Percentiles rank a stretch among this genome's conserved stretches.
Evolutionary conservation across 2,888 invertebrate species (phyloP).

Genomic region (Papilio elwesi): DNA sequence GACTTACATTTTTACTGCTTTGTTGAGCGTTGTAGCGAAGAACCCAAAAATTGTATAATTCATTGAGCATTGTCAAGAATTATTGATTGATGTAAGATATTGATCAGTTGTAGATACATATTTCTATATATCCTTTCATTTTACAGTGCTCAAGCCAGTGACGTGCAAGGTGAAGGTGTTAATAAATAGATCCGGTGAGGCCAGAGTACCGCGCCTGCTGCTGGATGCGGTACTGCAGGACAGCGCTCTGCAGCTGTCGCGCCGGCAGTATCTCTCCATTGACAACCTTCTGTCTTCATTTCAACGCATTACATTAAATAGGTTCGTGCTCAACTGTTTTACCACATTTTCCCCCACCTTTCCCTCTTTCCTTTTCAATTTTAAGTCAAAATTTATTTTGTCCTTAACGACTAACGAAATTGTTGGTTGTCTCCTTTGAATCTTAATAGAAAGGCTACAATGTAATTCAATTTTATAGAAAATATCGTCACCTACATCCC

Average conservation of each 20-base stretch:
- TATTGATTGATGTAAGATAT: no score
- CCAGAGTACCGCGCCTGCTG: conserved; percentile 85
- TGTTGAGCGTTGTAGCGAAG: no score
- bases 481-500: conserved; percentile 87
- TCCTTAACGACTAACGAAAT: not conserved
- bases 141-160: conserved; percentile 89
- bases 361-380: not conserved
- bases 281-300: conserved; percentile 84
- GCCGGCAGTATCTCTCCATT: conserved; percentile 88
- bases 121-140: not conserved
- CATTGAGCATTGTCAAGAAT: no score
- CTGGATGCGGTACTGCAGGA: conserved; percentile 89
- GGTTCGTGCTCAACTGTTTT: conserved; percentile 64
- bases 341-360: not conserved
- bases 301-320: conserved; percentile 87
- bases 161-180: conserved; percentile 91
- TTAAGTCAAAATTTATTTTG: not conserved
- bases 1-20: no score
- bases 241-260: conserved; percentile 88
- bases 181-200: conserved; percentile 86
- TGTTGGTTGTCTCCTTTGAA: not conserved
- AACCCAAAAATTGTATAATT: no score
- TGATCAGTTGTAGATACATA: no score
- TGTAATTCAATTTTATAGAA: conserved; percentile 60
- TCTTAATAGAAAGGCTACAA: not conserved